Percentiles rank a stretch among this genome's conserved stretches.
Evolutionary conservation across 2,113 vertebrate species (phyloP).

Genomic region (Irena cyanogastra): DNA sequence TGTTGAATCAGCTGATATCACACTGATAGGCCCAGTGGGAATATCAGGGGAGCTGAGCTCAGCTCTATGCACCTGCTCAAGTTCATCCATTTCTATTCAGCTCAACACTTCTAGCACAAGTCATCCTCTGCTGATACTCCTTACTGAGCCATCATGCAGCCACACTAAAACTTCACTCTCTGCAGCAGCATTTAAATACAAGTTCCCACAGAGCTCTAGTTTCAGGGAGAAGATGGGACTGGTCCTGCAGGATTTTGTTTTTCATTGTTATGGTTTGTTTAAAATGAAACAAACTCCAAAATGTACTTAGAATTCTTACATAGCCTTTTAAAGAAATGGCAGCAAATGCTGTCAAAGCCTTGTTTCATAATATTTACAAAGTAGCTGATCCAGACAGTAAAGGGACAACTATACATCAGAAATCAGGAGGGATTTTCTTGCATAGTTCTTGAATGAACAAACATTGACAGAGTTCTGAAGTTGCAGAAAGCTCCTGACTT

Average conservation of each 20-base stretch:
- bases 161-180: neutral
- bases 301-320: neutral
- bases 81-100: neutral
- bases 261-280: neutral
- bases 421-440: neutral
- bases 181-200: neutral
- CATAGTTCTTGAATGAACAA: neutral
- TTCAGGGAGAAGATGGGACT: neutral
- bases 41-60: conserved; percentile 5
- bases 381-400: neutral
- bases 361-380: neutral
- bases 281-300: neutral
- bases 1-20: conserved; percentile 5
- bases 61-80: neutral
- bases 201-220: neutral
- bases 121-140: neutral
- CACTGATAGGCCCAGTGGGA: neutral
- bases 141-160: neutral
- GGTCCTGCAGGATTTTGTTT: neutral
- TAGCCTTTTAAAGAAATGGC: neutral
- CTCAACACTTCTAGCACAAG: neutral
- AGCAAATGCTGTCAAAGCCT: neutral
- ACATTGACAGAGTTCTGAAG: neutral
- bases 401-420: neutral
- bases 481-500: neutral